Base-by-base conservation (phyloP, 2,888 invertebrate genomes). In the Sisyra terminalis region DNA sequence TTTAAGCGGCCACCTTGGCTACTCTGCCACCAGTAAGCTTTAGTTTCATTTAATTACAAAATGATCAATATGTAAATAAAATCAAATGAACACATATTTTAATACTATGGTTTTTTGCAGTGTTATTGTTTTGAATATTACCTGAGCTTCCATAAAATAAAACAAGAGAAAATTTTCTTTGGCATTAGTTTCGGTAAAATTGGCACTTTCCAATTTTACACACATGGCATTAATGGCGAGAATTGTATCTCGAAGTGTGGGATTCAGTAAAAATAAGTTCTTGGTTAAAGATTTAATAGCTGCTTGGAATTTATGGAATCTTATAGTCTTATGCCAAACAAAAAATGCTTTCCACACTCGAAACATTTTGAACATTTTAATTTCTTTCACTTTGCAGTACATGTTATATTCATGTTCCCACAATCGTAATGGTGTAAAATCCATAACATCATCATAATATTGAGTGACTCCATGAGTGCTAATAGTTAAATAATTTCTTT, bases 371-470 rank as follows among this genome's bases (percentile, higher is more conserved):
- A 84, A 83, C 38, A 75, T 72, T 49, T 73, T 76, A 37, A 83
- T 78, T 67, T 75, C 71, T 48, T 78, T 77, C n/a, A 90, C 66
- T 55, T 80, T 70, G 32, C 78, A 70, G 55, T 84, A 89, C 58
- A 76, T 76, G n/a, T 71, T 72, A 53, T 85, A 88, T 55, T 89
- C 88, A 45, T 74, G 73, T 55, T 85, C 82, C 88, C 88, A 90
- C 46, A 76, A 69, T 14, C 75, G 69, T 5, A 90, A 64, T 8
- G 79, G 72, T 0, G 86, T 86, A 55, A 85, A 89, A 10, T 75
- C 75, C 60, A 81, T 78, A 57, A 87, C 87, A 43, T 71, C 73
- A 10, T 70, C 57, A 42, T 65, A 72, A 57, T 75, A 78, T 52
- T 83, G 80, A n/a, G 85, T 78, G 0, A 89, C 84, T 1, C 90